Evolutionary conservation across 2,113 vertebrate genomes (phyloP).

Genomic region (Anhinga anhinga): DNA sequence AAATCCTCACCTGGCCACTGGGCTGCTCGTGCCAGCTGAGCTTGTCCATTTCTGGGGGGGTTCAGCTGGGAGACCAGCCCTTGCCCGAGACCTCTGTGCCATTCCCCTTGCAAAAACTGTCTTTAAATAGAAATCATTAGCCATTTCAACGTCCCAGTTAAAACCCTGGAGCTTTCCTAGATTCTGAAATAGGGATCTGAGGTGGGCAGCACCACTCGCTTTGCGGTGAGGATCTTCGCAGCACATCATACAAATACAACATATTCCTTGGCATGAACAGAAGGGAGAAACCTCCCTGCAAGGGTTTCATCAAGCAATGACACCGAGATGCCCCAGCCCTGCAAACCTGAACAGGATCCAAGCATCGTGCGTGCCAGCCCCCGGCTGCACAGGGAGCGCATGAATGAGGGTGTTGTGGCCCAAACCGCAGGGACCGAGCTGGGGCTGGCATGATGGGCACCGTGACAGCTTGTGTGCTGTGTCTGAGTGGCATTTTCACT

Average conservation of each 20-base stretch:
- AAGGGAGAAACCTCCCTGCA: background rate
- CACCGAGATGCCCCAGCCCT: background rate
- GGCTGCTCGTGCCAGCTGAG: fast-evolving
- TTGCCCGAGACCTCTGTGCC: background rate
- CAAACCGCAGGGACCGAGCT: fast-evolving
- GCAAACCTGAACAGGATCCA: background rate
- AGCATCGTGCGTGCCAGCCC: background rate
- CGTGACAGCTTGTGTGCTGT: fast-evolving
- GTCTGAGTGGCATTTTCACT: background rate
- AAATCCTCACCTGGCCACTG: fast-evolving
- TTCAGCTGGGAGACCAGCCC: background rate
- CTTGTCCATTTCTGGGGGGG: fast-evolving
- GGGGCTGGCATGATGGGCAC: background rate
- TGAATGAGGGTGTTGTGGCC: background rate
- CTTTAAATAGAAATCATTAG: background rate
- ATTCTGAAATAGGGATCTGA: fast-evolving
- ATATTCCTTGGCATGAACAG: fast-evolving
- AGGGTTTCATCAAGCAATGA: background rate
- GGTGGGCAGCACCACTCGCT: background rate
- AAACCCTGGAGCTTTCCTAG: background rate
- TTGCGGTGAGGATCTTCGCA: fast-evolving
- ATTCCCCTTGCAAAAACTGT: background rate
- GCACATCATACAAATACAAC: fast-evolving
- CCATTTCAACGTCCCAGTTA: fast-evolving
- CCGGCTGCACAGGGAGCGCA: fast-evolving